Evolutionary conservation across 2,113 vertebrate genomes (phyloP).

Genomic region (Psephotus haematonotus): DNA sequence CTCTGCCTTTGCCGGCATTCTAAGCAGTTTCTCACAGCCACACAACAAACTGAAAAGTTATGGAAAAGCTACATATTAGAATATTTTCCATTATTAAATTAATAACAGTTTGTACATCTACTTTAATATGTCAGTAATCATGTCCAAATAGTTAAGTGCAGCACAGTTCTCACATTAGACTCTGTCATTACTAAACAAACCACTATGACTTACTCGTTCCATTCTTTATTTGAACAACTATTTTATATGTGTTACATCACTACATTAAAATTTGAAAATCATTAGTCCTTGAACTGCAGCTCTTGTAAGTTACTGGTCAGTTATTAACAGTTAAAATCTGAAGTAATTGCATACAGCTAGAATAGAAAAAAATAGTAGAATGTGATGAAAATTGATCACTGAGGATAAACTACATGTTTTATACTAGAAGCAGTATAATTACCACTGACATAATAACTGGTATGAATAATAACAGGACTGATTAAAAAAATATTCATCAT

Average conservation of each 20-base stretch:
- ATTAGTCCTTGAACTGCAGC: not conserved
- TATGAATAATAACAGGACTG: not conserved
- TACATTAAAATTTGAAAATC: not conserved
- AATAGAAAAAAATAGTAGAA: not conserved
- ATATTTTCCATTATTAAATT: not conserved
- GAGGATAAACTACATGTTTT: not conserved
- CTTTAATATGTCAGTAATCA: not conserved
- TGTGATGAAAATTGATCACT: not conserved
- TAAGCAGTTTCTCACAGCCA: slow-evolving; percentile 94
- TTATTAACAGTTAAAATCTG: not conserved
- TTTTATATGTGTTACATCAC: not conserved
- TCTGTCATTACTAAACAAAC: not conserved
- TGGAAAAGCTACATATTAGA: slow-evolving; percentile 15
- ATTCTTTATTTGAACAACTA: not conserved
- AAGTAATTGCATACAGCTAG: not conserved
- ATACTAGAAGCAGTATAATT: not conserved
- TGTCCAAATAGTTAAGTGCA: not conserved
- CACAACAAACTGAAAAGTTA: slow-evolving; percentile 88
- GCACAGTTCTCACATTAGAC: not conserved
- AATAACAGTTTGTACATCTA: not conserved
- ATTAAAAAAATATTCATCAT: not conserved
- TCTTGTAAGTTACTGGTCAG: not conserved
- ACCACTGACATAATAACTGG: not conserved
- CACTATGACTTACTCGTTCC: not conserved
- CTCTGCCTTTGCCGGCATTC: slow-evolving; percentile 92